A percentile compares a stretch with the other conserved stretches of the same genome.
Evolutionary conservation across 2,113 vertebrate genomes (phyloP).

Genomic region (Bubo blakistoni): DNA sequence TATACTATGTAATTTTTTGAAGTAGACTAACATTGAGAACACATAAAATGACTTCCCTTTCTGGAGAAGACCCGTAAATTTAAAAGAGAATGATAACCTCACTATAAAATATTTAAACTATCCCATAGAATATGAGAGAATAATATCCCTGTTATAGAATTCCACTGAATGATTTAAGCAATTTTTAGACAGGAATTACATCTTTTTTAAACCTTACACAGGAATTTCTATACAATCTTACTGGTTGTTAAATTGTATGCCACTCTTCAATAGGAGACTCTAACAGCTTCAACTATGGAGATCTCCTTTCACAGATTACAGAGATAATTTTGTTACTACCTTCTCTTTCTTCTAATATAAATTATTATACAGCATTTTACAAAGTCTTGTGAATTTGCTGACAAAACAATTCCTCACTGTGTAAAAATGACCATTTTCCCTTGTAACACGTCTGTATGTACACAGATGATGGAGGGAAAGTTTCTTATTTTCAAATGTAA

Average conservation of each 20-base stretch:
- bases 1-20: constrained; percentile 18
- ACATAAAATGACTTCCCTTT: neutral
- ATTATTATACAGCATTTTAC: constrained; percentile 52
- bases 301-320: constrained; percentile 9
- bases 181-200: neutral
- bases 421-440: constrained; percentile 24
- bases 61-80: neutral
- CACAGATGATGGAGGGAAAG: neutral
- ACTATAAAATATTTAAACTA: constrained; percentile 1
- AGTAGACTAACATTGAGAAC: neutral
- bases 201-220: neutral
- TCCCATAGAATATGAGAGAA: neutral
- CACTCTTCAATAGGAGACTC: neutral
- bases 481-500: constrained; percentile 34
- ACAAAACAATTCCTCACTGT: constrained; percentile 35
- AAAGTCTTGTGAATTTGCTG: constrained; percentile 21
- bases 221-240: neutral
- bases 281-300: constrained; percentile 19
- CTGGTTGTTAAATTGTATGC: neutral
- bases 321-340: neutral
- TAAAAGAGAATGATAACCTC: neutral
- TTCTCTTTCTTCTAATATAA: constrained; percentile 21
- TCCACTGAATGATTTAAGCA: neutral
- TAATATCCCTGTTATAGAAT: neutral
- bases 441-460: neutral